Evolutionary conservation across 2,113 vertebrate genomes (phyloP), one percentile per base, ranked within the genome.

Genomic region (Periophthalmodon schlosseri): DNA sequence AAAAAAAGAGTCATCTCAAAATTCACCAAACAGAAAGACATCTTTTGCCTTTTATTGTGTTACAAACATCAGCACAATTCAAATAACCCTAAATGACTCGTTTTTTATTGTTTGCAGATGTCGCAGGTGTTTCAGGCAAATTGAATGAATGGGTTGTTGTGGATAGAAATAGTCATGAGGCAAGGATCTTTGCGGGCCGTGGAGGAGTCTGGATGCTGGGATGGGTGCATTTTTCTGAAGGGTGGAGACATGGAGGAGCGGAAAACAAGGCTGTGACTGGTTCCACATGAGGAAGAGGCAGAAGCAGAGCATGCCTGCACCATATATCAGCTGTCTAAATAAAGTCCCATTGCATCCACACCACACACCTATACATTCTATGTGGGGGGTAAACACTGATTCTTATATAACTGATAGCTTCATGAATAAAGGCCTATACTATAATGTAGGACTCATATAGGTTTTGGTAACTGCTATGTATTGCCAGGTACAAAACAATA

Each of bases 281-380:
- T 60, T 86, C 73, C 85, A 82, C 63, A 70, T 81, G 68, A 76
- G 78, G 63, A 75, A 70, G 70, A 75, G 73, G 70, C 83, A 64
- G 71, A 82, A 82, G 83, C 72, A 76, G 75, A 77, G 69, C 49
- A 44, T 91, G 85, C 89, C 84, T 83, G 71, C 49, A 77, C 83
- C 58, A 80, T 92, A 90, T 90, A 90, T 93, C 92, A 92, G 86
- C 87, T 85, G 82, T 89, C 86, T 89, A 92, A 91, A 87, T 88
- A 89, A 84, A 76, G 72, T 70, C 71, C 47, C 72, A 81, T 78
- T 77, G 85, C 83, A 77, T 78, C 74, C 76, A 83, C 20, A 2
- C 61, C 72, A 85, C 85, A 83, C 84, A 75, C 83, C 84, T 82
- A 71, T 33, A 56, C 20, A 13, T 84, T 70, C 72, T 21, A 60